Conservation (phyloP, 2,888 invertebrate genomes). For the Archips crataeganus region DNA sequence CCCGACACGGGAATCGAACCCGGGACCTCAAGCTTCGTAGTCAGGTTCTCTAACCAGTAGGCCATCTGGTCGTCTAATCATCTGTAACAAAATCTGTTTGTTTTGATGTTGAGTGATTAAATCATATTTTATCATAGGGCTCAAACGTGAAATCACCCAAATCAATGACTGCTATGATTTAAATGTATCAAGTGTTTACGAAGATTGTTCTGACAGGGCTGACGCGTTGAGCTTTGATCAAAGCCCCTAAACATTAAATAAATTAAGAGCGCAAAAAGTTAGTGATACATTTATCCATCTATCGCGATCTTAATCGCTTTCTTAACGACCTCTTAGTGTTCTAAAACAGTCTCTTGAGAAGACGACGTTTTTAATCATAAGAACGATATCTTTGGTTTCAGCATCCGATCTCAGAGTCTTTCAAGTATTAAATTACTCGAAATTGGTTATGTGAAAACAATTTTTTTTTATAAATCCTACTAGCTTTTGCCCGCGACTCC, state of each 20-base stretch:
- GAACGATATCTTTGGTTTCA: neutral
- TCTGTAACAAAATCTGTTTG: neutral
- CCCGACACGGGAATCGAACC: no score
- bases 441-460: no score
- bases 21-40: no score
- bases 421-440: constrained; percentile 3
- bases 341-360: neutral
- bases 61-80: no score
- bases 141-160: neutral
- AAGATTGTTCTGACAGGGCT: neutral
- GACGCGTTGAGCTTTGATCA: neutral
- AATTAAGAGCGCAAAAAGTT: neutral
- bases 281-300: neutral
- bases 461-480: no score
- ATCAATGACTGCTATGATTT: neutral
- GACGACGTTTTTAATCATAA: neutral
- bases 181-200: neutral
- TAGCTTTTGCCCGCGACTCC: no score
- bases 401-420: neutral
- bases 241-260: neutral
- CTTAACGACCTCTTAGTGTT: neutral
- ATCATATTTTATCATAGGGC: neutral
- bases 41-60: no score
- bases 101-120: neutral
- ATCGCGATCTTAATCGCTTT: constrained; percentile 3